Percentiles rank a stretch among this genome's conserved stretches.
Evolutionary conservation across 2,888 invertebrate genomes (phyloP).

Genomic region (Dicyrtoma fusca): DNA sequence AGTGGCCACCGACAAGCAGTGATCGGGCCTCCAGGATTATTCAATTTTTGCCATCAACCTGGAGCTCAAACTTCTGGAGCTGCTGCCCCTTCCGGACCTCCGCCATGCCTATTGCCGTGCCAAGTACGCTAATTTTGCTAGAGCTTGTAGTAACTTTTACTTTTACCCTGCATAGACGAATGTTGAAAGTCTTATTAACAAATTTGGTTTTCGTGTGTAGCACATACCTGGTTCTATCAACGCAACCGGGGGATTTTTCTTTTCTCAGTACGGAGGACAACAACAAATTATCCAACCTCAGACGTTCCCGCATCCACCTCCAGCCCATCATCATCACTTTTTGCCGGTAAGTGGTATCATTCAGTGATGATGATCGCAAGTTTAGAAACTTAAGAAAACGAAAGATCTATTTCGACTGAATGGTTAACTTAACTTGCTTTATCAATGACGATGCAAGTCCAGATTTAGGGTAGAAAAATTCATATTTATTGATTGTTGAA

Average conservation of each 20-base stretch:
- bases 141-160: too few species aligned
- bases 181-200: neutral
- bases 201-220: conserved; percentile 14
- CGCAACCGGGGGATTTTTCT: conserved; percentile 44
- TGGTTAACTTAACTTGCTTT: too few species aligned
- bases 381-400: too few species aligned
- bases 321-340: conserved; percentile 44
- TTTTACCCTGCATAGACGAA: neutral
- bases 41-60: conserved; percentile 44
- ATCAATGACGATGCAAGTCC: too few species aligned
- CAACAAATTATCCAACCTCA: conserved; percentile 43
- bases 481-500: too few species aligned
- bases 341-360: conserved; percentile 37
- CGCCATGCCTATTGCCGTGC: conserved; percentile 45
- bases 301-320: conserved; percentile 44
- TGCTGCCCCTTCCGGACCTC: conserved; percentile 33
- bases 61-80: conserved; percentile 38
- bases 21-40: conserved; percentile 41
- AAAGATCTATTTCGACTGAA: too few species aligned
- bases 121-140: conserved; percentile 29
- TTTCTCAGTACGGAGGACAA: conserved; percentile 39
- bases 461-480: too few species aligned
- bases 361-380: too few species aligned
- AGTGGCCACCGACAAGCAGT: conserved; percentile 39
- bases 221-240: conserved; percentile 44